These are phyloP conservation scores for Pinctada fucata DNA, from an alignment of 2,888 invertebrate species.

Conservation along the genomic window DNA sequence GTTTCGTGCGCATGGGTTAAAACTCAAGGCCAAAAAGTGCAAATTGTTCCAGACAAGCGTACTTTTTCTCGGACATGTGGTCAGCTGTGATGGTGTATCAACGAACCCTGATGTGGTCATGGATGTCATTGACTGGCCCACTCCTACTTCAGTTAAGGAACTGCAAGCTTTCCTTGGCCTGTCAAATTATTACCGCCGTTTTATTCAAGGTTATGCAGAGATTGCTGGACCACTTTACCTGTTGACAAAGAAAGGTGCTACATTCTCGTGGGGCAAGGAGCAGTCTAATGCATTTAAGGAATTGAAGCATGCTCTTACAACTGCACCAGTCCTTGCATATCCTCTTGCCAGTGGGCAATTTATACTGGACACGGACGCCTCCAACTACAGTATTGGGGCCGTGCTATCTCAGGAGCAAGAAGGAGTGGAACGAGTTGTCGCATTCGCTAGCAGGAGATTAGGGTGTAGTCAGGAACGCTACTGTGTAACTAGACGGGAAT, in stretches of 20 bases:
- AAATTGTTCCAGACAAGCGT: neutral
- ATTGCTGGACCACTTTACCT: neutral
- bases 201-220: neutral
- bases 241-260: neutral
- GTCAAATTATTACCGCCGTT: neutral
- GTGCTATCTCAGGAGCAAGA: neutral
- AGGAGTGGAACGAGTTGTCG: neutral
- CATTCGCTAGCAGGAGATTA: too few relatives aligned
- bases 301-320: neutral
- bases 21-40: too few relatives aligned
- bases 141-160: neutral
- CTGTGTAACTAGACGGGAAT: too few relatives aligned
- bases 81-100: neutral
- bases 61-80: neutral
- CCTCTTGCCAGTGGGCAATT: neutral
- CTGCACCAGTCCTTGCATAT: neutral
- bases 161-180: neutral
- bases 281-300: neutral
- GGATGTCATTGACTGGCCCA: neutral
- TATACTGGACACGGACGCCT: neutral
- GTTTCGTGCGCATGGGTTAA: too few relatives aligned
- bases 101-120: neutral
- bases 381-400: neutral
- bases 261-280: too few relatives aligned
- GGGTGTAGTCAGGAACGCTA: too few relatives aligned